Conservation (phyloP, 2,797 vertebrate species). For the Eurystomus glaucurus region DNA sequence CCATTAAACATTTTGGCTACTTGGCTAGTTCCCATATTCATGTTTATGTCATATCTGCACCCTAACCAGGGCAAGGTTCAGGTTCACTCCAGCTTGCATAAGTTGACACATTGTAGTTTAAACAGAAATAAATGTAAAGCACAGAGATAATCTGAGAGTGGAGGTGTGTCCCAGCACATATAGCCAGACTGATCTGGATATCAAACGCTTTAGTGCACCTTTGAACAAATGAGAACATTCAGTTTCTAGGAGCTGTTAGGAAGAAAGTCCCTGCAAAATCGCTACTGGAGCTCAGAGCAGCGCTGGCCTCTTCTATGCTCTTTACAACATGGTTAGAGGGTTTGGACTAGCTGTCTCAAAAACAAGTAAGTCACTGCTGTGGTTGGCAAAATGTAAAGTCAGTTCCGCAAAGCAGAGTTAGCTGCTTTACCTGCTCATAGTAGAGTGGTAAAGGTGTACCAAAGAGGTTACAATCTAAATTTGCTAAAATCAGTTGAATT, state of each 20-base stretch:
- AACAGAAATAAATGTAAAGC: neutral
- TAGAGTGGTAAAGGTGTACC: neutral
- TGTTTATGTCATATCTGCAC: neutral
- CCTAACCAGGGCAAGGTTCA: neutral
- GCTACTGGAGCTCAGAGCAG: neutral
- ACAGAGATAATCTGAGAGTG: neutral
- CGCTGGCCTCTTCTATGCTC: neutral
- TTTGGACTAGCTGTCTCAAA: neutral
- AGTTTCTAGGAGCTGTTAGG: neutral
- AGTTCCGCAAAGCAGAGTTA: neutral
- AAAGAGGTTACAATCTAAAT: neutral
- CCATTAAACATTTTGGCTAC: neutral
- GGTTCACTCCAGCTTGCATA: neutral
- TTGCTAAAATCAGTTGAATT: neutral
- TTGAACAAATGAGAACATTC: neutral
- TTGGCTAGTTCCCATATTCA: neutral
- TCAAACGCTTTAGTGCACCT: neutral
- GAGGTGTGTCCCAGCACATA: neutral
- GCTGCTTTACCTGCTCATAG: neutral
- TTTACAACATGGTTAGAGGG: neutral
- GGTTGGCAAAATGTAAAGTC: accelerated
- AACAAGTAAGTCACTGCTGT: neutral
- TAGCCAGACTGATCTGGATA: neutral
- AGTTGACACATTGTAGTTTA: neutral
- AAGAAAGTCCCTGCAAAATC: neutral